Conservation (phyloP, 1,140 invertebrate genomes). For the Achroia grisella region DNA sequence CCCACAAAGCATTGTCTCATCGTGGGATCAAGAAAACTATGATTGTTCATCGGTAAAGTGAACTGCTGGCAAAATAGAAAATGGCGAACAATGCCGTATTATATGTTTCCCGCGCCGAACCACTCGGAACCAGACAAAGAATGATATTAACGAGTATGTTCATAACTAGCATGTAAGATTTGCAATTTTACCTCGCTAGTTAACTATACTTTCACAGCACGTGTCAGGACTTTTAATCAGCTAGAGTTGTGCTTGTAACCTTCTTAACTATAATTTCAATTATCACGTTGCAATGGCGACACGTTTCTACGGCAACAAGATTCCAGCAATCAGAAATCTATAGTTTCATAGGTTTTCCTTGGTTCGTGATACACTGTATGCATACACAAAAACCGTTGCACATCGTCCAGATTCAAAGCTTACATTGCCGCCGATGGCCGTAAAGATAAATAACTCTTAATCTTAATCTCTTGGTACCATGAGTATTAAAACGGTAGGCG, state of each 20-base stretch:
- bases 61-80: constrained; percentile 55
- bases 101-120: constrained; percentile 26
- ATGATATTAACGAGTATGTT: background rate
- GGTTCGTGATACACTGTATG: constrained; percentile 5
- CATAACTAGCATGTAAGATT: background rate
- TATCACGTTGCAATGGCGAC: background rate
- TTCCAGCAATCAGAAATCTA: constrained; percentile 18
- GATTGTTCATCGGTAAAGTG: constrained; percentile 43
- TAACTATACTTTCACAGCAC: constrained; percentile 1
- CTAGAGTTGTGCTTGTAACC: too few species aligned
- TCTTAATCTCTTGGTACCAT: too few species aligned
- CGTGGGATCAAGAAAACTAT: constrained; percentile 52
- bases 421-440: too few species aligned
- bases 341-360: constrained; percentile 24
- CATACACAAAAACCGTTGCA: too few species aligned
- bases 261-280: constrained; percentile 6
- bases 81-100: constrained; percentile 44
- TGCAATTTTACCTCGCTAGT: background rate
- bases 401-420: too few species aligned
- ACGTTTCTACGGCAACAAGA: constrained; percentile 7
- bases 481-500: too few species aligned
- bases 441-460: too few species aligned
- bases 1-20: constrained; percentile 59
- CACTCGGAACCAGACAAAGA: constrained; percentile 3
- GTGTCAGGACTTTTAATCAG: constrained; percentile 2